phyloP scores from a whole-genome alignment of 2,797 vertebrate genomes.

The Euphonia xanthogaster region DNA sequence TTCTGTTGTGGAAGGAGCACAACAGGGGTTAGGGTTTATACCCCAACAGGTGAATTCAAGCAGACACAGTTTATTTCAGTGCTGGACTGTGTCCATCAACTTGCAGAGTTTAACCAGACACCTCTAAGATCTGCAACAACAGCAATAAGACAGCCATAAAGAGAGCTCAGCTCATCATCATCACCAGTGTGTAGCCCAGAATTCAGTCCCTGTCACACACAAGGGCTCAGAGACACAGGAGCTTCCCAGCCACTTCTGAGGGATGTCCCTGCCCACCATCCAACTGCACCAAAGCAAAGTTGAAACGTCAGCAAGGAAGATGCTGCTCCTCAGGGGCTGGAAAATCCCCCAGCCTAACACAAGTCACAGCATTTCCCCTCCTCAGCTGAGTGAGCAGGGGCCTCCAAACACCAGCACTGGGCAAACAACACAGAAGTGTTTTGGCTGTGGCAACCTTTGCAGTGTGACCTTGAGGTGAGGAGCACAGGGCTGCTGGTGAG shows the following conservation, averaged over 20 bases:
- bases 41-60: background rate
- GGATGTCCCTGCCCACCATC: background rate
- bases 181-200: background rate
- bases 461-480: background rate
- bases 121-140: background rate
- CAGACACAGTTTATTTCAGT: background rate
- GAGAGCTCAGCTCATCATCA: background rate
- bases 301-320: background rate
- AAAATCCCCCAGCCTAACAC: background rate
- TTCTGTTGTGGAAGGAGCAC: background rate
- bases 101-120: rapidly evolving
- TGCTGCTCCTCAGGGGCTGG: background rate
- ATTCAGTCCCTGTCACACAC: background rate
- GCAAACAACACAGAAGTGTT: background rate
- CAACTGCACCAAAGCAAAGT: background rate
- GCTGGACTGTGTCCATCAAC: background rate
- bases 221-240: background rate
- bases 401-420: background rate
- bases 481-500: rapidly evolving
- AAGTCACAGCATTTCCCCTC: rapidly evolving
- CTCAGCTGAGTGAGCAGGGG: rapidly evolving
- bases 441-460: background rate
- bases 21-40: background rate
- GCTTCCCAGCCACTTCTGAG: background rate
- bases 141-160: background rate